phyloP scores from a whole-genome alignment of 2,888 invertebrate species.

The Xestobium rufovillosum region DNA sequence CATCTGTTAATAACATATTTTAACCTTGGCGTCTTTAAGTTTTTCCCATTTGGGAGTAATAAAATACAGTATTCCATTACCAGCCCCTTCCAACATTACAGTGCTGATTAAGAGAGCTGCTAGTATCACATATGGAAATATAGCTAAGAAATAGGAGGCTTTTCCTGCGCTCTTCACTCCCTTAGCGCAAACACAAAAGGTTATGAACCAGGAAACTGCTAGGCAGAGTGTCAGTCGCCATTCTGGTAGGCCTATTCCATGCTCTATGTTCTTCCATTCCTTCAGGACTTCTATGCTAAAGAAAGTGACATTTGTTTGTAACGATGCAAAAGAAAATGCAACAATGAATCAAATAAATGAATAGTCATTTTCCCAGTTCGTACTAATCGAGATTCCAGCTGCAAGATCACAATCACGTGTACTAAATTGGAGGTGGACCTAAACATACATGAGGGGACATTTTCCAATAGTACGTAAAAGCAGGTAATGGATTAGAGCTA shows the following conservation, averaged over 20 bases:
- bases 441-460: too few species aligned
- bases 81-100: slow-evolving; percentile 60
- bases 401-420: too few species aligned
- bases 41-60: slow-evolving; percentile 71
- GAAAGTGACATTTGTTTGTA: too few species aligned
- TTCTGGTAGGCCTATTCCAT: slow-evolving; percentile 50
- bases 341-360: neutral
- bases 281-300: slow-evolving; percentile 48
- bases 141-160: slow-evolving; percentile 81
- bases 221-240: slow-evolving; percentile 64
- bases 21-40: slow-evolving; percentile 60
- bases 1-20: too few species aligned
- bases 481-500: too few species aligned
- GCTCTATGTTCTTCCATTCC: slow-evolving; percentile 42
- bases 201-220: slow-evolving; percentile 58
- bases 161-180: slow-evolving; percentile 76
- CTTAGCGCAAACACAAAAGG: slow-evolving; percentile 60
- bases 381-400: too few species aligned
- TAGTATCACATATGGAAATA: slow-evolving; percentile 77
- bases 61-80: slow-evolving; percentile 68
- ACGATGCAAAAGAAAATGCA: too few species aligned
- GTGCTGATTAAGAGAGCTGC: slow-evolving; percentile 63
- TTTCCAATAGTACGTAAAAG: too few species aligned
- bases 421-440: too few species aligned
- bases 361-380: too few species aligned